These are phyloP conservation scores for Pristiophorus japonicus DNA, from an alignment of 2,113 vertebrate species.

Conservation along the genomic window DNA sequence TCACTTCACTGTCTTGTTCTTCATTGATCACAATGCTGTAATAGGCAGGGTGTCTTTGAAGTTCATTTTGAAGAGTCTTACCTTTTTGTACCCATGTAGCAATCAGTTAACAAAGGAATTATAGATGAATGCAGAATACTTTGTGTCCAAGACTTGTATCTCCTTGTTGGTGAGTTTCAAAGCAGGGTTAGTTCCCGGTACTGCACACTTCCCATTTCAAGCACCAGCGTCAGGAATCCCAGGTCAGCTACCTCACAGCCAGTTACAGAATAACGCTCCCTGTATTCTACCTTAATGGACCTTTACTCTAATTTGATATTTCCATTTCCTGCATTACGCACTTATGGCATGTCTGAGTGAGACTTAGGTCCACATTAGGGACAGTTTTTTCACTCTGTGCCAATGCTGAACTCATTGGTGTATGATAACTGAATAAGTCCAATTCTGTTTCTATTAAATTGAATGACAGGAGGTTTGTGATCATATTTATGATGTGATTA, in stretches of 20 bases:
- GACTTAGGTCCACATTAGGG: background rate
- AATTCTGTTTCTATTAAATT: too few relatives aligned
- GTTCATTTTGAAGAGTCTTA: too few relatives aligned
- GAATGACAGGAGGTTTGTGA: too few relatives aligned
- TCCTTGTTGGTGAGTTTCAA: background rate
- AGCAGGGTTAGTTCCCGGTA: background rate
- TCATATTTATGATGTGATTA: too few relatives aligned
- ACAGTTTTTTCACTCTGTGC: background rate
- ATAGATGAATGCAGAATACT: background rate
- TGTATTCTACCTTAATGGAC: background rate
- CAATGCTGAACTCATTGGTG: too few relatives aligned
- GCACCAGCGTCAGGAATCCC: background rate
- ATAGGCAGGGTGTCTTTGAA: background rate
- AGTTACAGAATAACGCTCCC: background rate
- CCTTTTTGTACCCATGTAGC: background rate
- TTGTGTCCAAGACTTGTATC: background rate
- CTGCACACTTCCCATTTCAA: background rate
- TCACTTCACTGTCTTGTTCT: background rate
- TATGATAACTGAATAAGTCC: too few relatives aligned
- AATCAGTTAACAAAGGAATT: background rate
- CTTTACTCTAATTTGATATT: background rate
- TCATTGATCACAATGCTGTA: background rate
- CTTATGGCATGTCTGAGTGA: background rate
- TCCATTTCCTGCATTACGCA: too few relatives aligned
- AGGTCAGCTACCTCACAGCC: background rate